Conservation (phyloP, 2,113 vertebrate species). For the Neopipo cinnamomea region DNA sequence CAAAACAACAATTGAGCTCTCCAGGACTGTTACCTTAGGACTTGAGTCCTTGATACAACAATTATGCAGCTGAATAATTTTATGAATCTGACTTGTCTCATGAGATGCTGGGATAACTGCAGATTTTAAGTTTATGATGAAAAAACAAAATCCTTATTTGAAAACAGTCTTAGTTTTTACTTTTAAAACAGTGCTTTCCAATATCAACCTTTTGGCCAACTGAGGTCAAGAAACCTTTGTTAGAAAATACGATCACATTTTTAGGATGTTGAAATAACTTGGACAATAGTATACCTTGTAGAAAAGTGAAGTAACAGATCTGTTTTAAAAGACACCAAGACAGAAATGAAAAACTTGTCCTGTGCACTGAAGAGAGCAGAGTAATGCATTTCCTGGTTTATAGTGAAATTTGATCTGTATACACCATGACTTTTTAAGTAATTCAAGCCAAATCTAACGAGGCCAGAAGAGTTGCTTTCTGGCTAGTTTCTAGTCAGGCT, state of each 20-base stretch:
- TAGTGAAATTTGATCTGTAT: background rate
- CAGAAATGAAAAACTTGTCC: background rate
- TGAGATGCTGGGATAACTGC: background rate
- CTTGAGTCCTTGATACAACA: constrained; percentile 13
- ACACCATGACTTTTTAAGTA: background rate
- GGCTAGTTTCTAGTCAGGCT: background rate
- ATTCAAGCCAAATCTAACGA: background rate
- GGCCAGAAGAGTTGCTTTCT: background rate
- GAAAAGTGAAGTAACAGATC: background rate
- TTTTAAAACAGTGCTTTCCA: background rate
- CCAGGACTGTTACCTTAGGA: constrained; percentile 23
- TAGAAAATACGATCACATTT: background rate
- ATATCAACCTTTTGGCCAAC: background rate
- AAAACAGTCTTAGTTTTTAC: background rate
- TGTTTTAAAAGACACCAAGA: background rate
- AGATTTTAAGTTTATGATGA: background rate
- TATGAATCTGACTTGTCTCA: constrained; percentile 6
- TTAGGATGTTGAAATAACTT: background rate
- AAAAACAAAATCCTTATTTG: background rate
- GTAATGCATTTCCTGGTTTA: background rate
- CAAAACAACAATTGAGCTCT: constrained; percentile 12
- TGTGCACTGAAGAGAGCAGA: background rate
- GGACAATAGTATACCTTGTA: background rate
- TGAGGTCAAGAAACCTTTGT: background rate
- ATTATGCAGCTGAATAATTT: constrained; percentile 22